Percentiles rank a stretch among this genome's conserved stretches.
These are phyloP conservation scores for Philonicus albiceps DNA, from an alignment of 2,888 invertebrate species.

Conservation along the genomic window DNA sequence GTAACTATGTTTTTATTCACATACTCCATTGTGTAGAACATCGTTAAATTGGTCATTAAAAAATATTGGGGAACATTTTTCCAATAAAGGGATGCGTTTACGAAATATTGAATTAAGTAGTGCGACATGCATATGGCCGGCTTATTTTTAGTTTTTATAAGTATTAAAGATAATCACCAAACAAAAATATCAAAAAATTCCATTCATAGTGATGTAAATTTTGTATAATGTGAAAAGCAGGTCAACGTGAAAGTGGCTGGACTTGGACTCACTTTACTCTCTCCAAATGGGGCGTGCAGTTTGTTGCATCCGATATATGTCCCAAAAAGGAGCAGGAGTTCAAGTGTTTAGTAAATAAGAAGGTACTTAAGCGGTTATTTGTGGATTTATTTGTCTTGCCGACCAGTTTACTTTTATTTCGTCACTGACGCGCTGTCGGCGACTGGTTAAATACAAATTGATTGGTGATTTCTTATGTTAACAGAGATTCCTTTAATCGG, in stretches of 20 bases:
- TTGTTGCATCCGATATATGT: not conserved
- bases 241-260: not conserved
- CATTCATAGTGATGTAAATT: not conserved
- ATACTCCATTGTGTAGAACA: too few relatives aligned
- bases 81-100: too few relatives aligned
- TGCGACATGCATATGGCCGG: too few relatives aligned
- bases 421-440: conserved; percentile 18
- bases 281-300: not conserved
- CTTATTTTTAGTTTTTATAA: too few relatives aligned
- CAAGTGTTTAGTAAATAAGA: conserved; percentile 26
- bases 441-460: conserved; percentile 48
- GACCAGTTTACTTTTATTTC: conserved; percentile 2
- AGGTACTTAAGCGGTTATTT: conserved; percentile 18
- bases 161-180: not conserved
- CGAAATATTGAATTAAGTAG: too few relatives aligned
- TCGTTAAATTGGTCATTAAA: too few relatives aligned
- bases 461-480: conserved; percentile 48
- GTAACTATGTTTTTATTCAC: too few relatives aligned
- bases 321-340: conserved; percentile 13
- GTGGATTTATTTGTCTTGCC: conserved; percentile 9
- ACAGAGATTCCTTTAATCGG: conserved; percentile 44
- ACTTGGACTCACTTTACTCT: not conserved
- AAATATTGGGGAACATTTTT: too few relatives aligned
- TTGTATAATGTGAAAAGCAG: not conserved
- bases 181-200: not conserved